Evolutionary conservation across 2,797 vertebrate genomes (phyloP).

Genomic region (Crypturellus tataupa): DNA sequence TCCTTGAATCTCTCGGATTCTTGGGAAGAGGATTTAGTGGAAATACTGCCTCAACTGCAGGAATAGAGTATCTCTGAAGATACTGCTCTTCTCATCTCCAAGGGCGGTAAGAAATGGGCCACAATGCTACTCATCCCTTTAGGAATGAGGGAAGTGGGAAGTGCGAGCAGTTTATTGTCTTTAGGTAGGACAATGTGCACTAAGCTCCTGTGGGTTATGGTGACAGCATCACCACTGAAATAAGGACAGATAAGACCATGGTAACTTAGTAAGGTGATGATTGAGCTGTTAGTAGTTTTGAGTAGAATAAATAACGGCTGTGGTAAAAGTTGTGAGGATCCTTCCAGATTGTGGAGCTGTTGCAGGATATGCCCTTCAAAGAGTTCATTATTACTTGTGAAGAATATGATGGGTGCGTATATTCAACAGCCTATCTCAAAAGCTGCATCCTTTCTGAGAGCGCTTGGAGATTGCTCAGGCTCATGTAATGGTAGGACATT

Average conservation of each 20-base stretch:
- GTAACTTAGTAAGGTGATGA: neutral
- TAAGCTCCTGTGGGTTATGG: neutral
- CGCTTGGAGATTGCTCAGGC: neutral
- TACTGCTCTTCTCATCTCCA: neutral
- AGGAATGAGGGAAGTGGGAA: neutral
- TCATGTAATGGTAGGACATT: neutral
- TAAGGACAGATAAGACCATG: neutral
- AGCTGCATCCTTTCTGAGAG: neutral
- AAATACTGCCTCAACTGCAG: conserved; percentile 7
- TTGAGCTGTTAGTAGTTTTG: neutral
- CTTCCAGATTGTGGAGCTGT: neutral
- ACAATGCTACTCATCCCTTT: conserved; percentile 2
- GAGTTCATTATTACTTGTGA: neutral
- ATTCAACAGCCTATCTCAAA: neutral
- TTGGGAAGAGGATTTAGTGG: conserved; percentile 22
- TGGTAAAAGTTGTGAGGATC: neutral
- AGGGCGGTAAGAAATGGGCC: neutral
- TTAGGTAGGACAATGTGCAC: neutral
- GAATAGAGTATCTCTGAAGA: neutral
- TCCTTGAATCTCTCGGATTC: neutral
- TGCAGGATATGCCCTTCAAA: neutral
- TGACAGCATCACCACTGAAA: neutral
- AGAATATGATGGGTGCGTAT: fast-evolving
- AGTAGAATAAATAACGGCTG: neutral
- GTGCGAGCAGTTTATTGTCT: neutral